Evolutionary conservation across 2,888 invertebrate genomes (phyloP).

Genomic region (Plemyria rubiginata): DNA sequence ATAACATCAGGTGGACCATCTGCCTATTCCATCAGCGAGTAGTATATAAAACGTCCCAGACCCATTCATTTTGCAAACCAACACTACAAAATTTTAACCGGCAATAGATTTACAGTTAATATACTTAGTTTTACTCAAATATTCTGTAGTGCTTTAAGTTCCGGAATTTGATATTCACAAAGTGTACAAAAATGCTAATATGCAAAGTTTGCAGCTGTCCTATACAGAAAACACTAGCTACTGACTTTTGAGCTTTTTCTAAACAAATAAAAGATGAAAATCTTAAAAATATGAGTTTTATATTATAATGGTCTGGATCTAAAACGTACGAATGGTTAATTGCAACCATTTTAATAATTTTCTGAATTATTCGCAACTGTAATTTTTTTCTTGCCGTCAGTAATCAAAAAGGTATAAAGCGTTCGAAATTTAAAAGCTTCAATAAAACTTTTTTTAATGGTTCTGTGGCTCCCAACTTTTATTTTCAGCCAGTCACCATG

Average conservation of each 20-base stretch:
- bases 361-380: conserved; percentile 58
- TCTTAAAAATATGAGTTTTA: too few species aligned
- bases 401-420: conserved; percentile 68
- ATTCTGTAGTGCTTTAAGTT: background rate
- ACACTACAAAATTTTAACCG: too few species aligned
- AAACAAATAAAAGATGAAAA: background rate
- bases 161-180: conserved; percentile 14
- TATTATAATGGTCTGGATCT: too few species aligned
- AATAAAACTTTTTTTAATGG: conserved; percentile 49
- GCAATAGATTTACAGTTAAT: too few species aligned
- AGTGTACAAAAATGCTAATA: conserved; percentile 11
- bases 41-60: too few species aligned
- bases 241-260: background rate
- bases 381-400: conserved; percentile 64
- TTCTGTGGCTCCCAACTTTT: conserved; percentile 36
- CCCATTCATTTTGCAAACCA: too few species aligned
- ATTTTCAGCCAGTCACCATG: conserved; percentile 18
- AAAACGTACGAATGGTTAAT: background rate
- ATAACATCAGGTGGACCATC: too few species aligned
- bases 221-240: conserved; percentile 5
- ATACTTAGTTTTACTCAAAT: background rate
- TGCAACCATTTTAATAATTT: conserved; percentile 41
- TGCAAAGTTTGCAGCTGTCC: conserved; percentile 5
- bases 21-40: too few species aligned
- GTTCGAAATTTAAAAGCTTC: conserved; percentile 54